Conservation (phyloP, 2,888 invertebrate genomes). For the Tromatobia lineatoria region DNA sequence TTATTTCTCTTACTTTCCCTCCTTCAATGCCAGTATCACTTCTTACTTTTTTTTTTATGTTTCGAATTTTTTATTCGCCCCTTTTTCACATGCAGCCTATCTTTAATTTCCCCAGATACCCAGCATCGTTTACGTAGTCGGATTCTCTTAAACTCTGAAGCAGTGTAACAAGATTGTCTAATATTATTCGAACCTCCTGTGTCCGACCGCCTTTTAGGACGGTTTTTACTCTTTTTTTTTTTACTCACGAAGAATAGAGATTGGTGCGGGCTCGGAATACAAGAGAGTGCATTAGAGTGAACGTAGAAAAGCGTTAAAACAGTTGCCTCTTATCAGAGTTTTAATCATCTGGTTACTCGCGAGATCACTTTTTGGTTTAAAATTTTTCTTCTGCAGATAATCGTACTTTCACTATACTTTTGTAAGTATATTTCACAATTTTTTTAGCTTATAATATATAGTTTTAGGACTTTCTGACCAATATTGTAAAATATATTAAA, state of each 20-base stretch:
- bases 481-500: too few relatives aligned
- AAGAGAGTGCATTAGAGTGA: slow-evolving; percentile 36
- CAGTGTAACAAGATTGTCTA: slow-evolving; percentile 78
- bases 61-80: slow-evolving; percentile 30
- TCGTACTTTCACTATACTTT: too few relatives aligned
- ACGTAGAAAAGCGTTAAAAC: slow-evolving; percentile 48
- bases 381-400: too few relatives aligned
- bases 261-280: slow-evolving; percentile 33
- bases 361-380: too few relatives aligned
- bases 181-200: slow-evolving; percentile 52
- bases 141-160: slow-evolving; percentile 72
- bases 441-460: too few relatives aligned
- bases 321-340: slow-evolving; percentile 22
- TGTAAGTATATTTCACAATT: too few relatives aligned
- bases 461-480: too few relatives aligned
- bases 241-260: slow-evolving; percentile 27
- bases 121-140: slow-evolving; percentile 36
- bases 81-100: slow-evolving; percentile 39
- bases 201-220: slow-evolving; percentile 33
- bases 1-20: slow-evolving; percentile 67
- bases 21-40: slow-evolving; percentile 39
- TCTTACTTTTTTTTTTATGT: slow-evolving; percentile 20
- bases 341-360: too few relatives aligned
- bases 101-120: slow-evolving; percentile 52
- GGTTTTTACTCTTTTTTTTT: slow-evolving; percentile 29